Conservation (phyloP, 1,140 invertebrate species). For the Pogonomyrmex barbatus region DNA sequence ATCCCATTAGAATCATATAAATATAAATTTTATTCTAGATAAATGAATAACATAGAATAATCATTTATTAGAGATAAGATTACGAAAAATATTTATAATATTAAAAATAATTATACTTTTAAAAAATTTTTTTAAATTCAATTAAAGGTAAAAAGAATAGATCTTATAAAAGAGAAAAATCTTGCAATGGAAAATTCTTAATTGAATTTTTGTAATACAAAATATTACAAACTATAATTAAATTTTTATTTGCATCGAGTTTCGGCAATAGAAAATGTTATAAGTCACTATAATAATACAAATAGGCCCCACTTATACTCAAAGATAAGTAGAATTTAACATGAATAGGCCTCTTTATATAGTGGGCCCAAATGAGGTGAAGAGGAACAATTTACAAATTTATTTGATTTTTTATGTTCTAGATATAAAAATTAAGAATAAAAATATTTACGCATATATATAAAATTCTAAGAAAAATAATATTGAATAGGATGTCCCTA, state of each 20-base stretch:
- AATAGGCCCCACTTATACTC: slow-evolving; percentile 47
- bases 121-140: neutral
- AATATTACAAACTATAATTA: slow-evolving; percentile 9
- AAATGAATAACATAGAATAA: neutral
- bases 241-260: neutral
- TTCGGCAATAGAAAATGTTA: slow-evolving; percentile 31
- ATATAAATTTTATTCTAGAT: slow-evolving; percentile 2
- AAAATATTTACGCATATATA: slow-evolving; percentile 1
- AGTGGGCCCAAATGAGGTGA: slow-evolving; percentile 57
- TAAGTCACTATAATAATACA: slow-evolving; percentile 68
- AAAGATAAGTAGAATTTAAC: slow-evolving; percentile 22
- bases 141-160: neutral
- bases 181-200: slow-evolving; percentile 21
- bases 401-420: neutral
- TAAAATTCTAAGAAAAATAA: neutral
- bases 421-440: slow-evolving; percentile 22
- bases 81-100: slow-evolving; percentile 1
- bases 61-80: neutral
- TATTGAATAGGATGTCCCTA: neutral
- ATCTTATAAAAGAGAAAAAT: neutral
- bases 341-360: slow-evolving; percentile 31
- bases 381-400: neutral
- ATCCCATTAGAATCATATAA: neutral
- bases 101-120: neutral
- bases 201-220: slow-evolving; percentile 43